A percentile compares a stretch with the other conserved stretches of the same genome.
phyloP scores from a whole-genome alignment of 2,797 vertebrate species.

The Smutsia temminckii region DNA sequence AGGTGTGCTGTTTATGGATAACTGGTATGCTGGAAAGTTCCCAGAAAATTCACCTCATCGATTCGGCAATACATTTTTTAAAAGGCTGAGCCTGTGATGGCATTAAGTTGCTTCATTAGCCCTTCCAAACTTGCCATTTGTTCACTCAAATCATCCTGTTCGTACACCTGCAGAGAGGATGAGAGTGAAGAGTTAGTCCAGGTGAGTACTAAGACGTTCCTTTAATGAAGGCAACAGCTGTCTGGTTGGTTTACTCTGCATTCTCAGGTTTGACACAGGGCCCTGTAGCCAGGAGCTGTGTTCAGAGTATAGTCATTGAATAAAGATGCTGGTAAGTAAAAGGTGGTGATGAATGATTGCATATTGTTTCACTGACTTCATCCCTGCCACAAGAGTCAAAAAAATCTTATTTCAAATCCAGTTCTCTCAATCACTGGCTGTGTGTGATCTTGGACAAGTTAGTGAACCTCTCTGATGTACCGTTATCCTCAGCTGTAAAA shows the following conservation, averaged over 20 bases:
- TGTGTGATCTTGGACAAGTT: not conserved
- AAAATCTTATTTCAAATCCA: not conserved
- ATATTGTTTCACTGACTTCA: not conserved
- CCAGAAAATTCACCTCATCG: conserved; percentile 68
- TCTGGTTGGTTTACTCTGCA: not conserved
- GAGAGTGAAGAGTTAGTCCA: conserved; percentile 34
- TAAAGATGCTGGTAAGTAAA: not conserved
- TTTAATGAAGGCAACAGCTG: not conserved
- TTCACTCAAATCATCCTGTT: conserved; percentile 96
- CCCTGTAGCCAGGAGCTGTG: not conserved
- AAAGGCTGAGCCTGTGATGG: conserved; percentile 97
- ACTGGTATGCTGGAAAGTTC: conserved; percentile 81
- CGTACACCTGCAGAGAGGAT: conserved; percentile 89
- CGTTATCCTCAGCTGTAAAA: not conserved
- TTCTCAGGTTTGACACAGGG: not conserved
- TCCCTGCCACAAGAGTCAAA: not conserved
- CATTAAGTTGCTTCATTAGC: conserved; percentile 98
- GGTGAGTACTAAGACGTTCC: not conserved
- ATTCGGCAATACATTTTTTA: conserved; percentile 83
- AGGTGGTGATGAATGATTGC: not conserved
- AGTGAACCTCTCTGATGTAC: not conserved
- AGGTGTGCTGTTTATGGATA: conserved; percentile 75
- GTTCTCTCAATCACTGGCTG: not conserved
- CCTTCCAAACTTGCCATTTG: conserved; percentile 99
- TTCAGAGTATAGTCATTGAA: not conserved